Evolutionary conservation across 1,140 invertebrate species (phyloP).

Genomic region (Drosophila varians): DNA sequence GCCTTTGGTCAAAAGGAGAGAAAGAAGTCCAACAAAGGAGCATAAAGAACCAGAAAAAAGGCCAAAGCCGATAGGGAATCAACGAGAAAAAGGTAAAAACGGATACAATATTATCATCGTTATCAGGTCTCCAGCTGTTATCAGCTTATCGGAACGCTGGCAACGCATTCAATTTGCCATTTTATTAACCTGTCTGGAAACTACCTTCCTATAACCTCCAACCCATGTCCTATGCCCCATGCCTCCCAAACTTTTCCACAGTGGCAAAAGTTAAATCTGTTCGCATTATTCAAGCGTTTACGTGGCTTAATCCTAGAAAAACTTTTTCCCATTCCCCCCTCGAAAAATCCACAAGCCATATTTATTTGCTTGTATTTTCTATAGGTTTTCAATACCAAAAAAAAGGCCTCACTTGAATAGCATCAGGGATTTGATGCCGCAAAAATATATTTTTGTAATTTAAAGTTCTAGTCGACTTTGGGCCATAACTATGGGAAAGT

Average conservation of each 20-base stretch:
- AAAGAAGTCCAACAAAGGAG: conserved; percentile 19
- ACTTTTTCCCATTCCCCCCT: conserved; percentile 4
- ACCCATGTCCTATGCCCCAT: neutral
- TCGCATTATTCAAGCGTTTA: conserved; percentile 66
- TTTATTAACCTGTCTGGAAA: conserved; percentile 59
- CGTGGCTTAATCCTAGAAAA: conserved; percentile 52
- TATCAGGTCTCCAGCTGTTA: conserved; percentile 50
- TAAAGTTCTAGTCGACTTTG: conserved; percentile 53
- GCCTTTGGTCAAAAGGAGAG: conserved; percentile 53
- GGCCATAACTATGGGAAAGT: conserved; percentile 39
- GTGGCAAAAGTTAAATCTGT: conserved; percentile 73
- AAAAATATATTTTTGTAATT: conserved; percentile 61
- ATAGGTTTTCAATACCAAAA: conserved; percentile 48
- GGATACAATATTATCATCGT: conserved; percentile 57
- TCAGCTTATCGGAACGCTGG: conserved; percentile 55
- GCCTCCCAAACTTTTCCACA: conserved; percentile 37
- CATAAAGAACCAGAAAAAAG: conserved; percentile 17
- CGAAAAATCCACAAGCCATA: conserved; percentile 1
- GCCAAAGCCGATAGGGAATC: too few relatives aligned
- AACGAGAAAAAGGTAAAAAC: conserved; percentile 43
- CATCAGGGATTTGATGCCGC: conserved; percentile 7
- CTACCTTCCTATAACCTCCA: conserved; percentile 18
- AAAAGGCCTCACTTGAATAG: conserved; percentile 9
- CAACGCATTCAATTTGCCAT: conserved; percentile 60
- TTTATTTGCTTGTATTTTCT: conserved; percentile 31